A percentile compares a stretch with the other conserved stretches of the same genome.
These are phyloP conservation scores for Poecilia velifera DNA, from an alignment of 2,797 vertebrate species.

Conservation along the genomic window DNA sequence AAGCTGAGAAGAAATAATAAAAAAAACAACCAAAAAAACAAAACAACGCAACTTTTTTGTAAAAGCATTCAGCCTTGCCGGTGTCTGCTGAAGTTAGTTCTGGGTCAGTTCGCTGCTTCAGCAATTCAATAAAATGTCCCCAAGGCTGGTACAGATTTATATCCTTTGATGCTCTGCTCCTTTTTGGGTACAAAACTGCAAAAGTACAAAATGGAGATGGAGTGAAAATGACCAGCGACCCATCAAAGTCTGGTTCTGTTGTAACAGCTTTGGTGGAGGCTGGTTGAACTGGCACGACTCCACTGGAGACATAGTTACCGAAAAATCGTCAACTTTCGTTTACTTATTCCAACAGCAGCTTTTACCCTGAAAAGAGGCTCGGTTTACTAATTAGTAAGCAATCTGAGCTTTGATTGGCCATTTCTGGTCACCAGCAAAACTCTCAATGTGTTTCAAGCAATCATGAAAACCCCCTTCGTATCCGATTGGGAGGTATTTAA, in stretches of 20 bases:
- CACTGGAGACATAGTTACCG: background rate
- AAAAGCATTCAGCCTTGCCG: background rate
- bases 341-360: background rate
- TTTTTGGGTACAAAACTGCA: background rate
- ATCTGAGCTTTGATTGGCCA: background rate
- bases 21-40: too few relatives aligned
- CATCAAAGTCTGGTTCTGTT: background rate
- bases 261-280: background rate
- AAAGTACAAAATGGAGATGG: background rate
- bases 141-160: background rate
- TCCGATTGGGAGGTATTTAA: background rate
- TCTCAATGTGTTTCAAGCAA: background rate
- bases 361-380: background rate
- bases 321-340: background rate
- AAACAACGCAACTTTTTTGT: background rate
- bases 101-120: background rate
- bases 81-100: background rate
- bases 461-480: background rate
- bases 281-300: background rate
- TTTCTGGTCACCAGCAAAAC: background rate
- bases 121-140: background rate
- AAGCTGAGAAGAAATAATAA: background rate
- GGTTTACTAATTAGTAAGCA: background rate
- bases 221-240: background rate
- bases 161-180: background rate